Evolutionary conservation across 2,888 invertebrate species (phyloP), one percentile per base, ranked within the genome.

Genomic region (Ecliptopera silaceata): DNA sequence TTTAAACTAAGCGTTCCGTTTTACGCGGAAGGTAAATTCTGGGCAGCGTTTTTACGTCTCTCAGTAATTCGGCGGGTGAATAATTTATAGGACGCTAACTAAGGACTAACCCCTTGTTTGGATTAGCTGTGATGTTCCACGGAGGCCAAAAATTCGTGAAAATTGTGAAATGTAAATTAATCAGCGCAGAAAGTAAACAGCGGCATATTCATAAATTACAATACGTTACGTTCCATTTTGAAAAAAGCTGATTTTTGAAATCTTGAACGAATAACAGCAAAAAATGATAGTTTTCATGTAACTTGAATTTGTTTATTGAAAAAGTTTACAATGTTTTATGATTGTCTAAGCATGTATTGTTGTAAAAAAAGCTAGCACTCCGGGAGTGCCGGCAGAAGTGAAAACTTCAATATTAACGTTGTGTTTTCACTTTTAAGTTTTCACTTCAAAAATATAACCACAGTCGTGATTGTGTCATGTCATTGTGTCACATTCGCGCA

Each of bases 1-100:
- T 88, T 88, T 86, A 88, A 88, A 88, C 82, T 87, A 87, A 88
- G 81, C 87, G 80, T 76, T 77, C 82, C 82, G 77, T 82, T 86
- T 84, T 84, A 80, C 76, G 75, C 78, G 73, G 77, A 73, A 80
- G 79, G 83, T 85, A 82, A 83, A 85, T 81, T 81, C 79, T 72
- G 75, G 74, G 61, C 63, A 67, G 68, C 69, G 75, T 80, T 86
- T 87, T 82, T 84, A 76, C 72, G 66, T 70, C 71, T 70, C 69
- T 65, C 69, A 74, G 76, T 80, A 78, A 79, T 84, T 82, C 77
- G 70, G 76, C 73, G 75, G 70, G 73, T 81, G 81, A 82, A 84
- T 81, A 75, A 81, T 79, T 77, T 72, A 75, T 72, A 60, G 64
- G 64, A 63, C 64, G 64, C 62, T 66, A 66, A 63, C 66, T 66